Evolutionary conservation across 2,113 vertebrate genomes (phyloP).

Genomic region (Dasyornis broadbenti): DNA sequence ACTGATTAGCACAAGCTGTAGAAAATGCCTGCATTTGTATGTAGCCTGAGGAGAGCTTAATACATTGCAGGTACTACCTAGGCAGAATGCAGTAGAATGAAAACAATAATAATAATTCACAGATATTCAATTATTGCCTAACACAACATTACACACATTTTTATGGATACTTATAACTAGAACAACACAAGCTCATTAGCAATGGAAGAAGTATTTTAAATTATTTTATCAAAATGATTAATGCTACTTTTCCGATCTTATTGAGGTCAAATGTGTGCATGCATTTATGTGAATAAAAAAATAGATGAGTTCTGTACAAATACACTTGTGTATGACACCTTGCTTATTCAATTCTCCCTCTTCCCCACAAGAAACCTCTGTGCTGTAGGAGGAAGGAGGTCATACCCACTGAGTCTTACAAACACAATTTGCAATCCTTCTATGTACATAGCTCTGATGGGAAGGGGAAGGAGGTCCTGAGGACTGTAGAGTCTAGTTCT

Average conservation of each 20-base stretch:
- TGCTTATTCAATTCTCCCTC: not conserved
- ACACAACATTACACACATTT: not conserved
- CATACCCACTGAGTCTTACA: not conserved
- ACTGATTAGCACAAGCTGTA: not conserved
- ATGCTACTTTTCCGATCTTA: not conserved
- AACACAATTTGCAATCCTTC: not conserved
- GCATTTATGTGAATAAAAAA: not conserved
- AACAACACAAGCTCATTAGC: conserved; percentile 14
- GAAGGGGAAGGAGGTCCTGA: not conserved
- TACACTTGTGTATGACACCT: not conserved
- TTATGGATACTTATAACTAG: conserved; percentile 12
- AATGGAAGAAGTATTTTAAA: not conserved
- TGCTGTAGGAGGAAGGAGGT: not conserved
- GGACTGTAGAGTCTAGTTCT: not conserved
- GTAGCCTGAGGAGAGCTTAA: not conserved
- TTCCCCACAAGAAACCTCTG: not conserved
- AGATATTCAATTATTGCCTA: conserved; percentile 28
- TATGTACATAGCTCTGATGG: not conserved
- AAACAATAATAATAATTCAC: conserved; percentile 35
- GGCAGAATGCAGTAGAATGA: not conserved
- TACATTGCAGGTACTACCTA: not conserved
- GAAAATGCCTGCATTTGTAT: not conserved
- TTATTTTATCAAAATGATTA: conserved; percentile 24
- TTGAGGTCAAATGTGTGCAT: not conserved
- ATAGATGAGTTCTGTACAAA: not conserved